phyloP scores from a whole-genome alignment of 2,797 vertebrate species.

The Vespertilio murinus region DNA sequence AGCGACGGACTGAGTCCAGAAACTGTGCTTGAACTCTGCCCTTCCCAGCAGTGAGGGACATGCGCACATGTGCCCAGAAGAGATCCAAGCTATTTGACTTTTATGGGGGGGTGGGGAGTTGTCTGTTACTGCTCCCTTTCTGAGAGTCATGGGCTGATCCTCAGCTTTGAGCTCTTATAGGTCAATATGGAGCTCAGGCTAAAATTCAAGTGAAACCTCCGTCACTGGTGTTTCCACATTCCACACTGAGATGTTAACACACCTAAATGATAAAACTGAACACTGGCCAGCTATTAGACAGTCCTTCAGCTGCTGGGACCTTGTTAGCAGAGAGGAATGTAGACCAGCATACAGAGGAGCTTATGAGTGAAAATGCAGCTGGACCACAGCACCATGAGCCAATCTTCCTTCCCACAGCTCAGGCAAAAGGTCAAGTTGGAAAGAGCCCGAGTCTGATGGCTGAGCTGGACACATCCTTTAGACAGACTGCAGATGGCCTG shows the following conservation, averaged over 20 bases:
- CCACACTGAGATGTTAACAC: background rate
- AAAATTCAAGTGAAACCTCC: background rate
- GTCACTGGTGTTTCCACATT: background rate
- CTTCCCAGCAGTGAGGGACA: accelerated
- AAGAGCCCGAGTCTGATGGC: background rate
- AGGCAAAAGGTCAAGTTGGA: slow-evolving; percentile 32
- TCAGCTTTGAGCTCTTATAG: background rate
- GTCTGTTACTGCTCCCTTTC: background rate
- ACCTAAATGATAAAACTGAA: background rate
- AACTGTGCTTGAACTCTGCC: background rate
- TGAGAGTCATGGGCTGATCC: background rate
- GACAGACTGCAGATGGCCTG: slow-evolving; percentile 3
- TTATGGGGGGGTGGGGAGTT: background rate
- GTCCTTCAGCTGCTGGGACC: background rate
- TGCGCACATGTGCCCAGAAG: accelerated
- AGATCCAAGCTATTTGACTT: background rate
- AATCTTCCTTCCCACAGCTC: background rate
- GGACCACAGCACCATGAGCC: background rate
- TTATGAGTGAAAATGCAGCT: background rate
- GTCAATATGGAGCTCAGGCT: background rate
- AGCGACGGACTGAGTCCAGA: background rate
- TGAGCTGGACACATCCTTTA: background rate
- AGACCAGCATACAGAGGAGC: background rate
- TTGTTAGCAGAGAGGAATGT: background rate
- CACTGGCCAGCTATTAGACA: background rate